These are phyloP conservation scores for Myotis pilosus DNA, from an alignment of 2,797 vertebrate genomes.

Conservation along the genomic window DNA sequence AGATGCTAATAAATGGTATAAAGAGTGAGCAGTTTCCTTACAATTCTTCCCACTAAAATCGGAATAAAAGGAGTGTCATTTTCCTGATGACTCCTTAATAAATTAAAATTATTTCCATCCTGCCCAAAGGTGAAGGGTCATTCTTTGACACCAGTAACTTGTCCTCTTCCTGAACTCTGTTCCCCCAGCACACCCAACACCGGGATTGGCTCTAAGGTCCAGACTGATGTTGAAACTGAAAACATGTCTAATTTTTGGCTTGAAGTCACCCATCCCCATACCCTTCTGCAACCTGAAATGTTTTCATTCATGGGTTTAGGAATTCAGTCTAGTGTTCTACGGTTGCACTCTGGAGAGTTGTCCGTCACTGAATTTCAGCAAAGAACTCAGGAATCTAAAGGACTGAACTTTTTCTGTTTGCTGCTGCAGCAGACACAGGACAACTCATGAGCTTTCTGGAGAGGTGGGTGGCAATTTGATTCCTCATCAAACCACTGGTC, in stretches of 20 bases:
- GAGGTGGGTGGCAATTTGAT: neutral
- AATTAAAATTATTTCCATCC: neutral
- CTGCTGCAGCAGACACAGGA: neutral
- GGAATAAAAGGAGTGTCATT: neutral
- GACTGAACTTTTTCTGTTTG: neutral
- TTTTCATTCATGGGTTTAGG: neutral
- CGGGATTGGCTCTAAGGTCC: neutral
- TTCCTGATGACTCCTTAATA: neutral
- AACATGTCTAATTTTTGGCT: neutral
- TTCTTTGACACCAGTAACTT: neutral
- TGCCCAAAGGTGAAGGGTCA: neutral
- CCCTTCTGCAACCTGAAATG: neutral
- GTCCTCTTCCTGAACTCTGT: neutral
- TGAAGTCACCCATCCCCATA: neutral
- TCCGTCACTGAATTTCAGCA: neutral
- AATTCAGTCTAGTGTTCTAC: neutral
- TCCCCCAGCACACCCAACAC: neutral
- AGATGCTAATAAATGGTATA: neutral
- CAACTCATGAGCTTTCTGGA: neutral
- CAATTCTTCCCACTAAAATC: neutral
- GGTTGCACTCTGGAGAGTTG: neutral
- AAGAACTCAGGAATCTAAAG: neutral
- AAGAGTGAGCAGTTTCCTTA: neutral
- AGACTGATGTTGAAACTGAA: conserved; percentile 21
- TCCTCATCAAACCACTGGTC: neutral